Conservation (phyloP, 2,113 vertebrate species). For the Catharus fuscescens region DNA sequence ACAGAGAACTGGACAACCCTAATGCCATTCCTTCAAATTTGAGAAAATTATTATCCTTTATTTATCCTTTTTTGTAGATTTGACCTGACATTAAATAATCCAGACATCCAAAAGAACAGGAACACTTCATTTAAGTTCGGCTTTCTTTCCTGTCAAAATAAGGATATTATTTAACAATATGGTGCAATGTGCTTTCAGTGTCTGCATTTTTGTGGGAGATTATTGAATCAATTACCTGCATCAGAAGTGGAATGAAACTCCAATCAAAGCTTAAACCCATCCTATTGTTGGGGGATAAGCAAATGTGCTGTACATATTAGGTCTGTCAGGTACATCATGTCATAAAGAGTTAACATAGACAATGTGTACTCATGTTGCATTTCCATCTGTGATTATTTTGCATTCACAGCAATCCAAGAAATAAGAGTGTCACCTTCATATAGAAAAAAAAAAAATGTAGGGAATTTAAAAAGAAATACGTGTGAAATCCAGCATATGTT, state of each 20-base stretch:
- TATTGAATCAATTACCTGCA: neutral
- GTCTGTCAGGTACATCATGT: neutral
- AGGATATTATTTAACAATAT: neutral
- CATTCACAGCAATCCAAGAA: neutral
- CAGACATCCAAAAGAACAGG: neutral
- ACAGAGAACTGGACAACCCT: neutral
- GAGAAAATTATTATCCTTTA: neutral
- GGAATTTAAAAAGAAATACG: neutral
- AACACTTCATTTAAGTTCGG: neutral
- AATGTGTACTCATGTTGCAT: neutral
- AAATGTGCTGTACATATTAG: neutral
- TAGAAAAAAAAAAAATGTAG: rapidly evolving
- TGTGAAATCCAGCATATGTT: neutral
- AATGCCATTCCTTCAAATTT: neutral
- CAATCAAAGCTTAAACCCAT: neutral
- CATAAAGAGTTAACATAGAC: neutral
- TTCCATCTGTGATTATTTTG: neutral
- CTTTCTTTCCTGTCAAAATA: neutral
- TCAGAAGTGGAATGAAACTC: neutral
- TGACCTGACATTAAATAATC: constrained; percentile 24
- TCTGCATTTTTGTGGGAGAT: neutral
- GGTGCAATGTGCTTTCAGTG: neutral
- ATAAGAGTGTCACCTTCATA: neutral
- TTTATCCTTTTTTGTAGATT: neutral
- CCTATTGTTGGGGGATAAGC: neutral